Base-by-base conservation (phyloP, 2,888 invertebrate species). In the Dinocampus coccinellae region DNA sequence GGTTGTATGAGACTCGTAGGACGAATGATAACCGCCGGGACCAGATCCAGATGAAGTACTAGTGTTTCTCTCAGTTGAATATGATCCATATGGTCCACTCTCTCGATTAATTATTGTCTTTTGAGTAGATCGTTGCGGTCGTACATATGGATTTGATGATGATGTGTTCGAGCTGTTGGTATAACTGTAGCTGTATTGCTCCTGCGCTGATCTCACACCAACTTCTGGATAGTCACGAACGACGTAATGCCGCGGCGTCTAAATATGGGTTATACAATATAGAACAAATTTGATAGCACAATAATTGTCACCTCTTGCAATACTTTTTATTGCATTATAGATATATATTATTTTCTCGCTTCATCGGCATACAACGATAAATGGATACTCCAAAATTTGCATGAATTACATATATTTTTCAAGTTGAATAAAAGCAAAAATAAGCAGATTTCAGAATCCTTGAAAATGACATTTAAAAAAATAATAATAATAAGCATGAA, bases 181-280 rank as follows among this genome's bases (percentile, higher is more conserved):
- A 90, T 95, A 95, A 79, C 94, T 92, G 90, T 95, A 95, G 82
- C 94, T 94, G 91, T 95, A 95, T 90, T 94, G 94, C 90, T 94
- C 91, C 88, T 95, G 94, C 81, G 93, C 92, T 87, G 85, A 79
- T 79, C 87, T 84, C 83, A 85, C 72, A 69, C 87, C 86, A 73
- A 78, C 75, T 57, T 92, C 90, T 75, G 92, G 92, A 82, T 93
- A 91, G 87, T 95, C 94, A 88, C 92, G 92, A 88, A 94, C 93
- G 89, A 94, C 92, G 91, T 95, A 95, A 91, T 94, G 93, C 89
- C 95, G 93, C 84, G 95, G 94, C 90, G 93, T 95, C 95, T 95
- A 85, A 72, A 84, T 78, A 84, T 80, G 81, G 80, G 80, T 80
- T 81, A 83, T 77, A 80, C 77, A 83, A 80, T 39, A 80, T 81